A percentile compares a stretch with the other conserved stretches of the same genome.
Conservation (phyloP, 2,797 vertebrate genomes). For the Balearica regulorum region DNA sequence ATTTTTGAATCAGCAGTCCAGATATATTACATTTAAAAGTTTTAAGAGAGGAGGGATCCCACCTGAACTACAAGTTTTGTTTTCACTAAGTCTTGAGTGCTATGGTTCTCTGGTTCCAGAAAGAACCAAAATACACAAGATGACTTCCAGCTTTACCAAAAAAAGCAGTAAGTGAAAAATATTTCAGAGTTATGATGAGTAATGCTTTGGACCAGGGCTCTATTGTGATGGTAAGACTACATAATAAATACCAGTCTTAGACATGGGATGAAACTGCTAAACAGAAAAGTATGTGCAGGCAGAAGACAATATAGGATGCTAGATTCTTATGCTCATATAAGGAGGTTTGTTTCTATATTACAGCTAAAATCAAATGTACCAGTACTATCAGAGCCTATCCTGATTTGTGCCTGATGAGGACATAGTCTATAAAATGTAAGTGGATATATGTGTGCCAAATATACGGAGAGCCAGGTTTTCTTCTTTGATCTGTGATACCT, state of each 20-base stretch:
- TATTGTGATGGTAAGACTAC: background rate
- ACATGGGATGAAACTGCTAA: background rate
- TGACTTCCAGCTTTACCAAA: background rate
- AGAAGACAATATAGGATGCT: background rate
- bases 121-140: background rate
- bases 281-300: background rate
- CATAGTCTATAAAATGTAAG: background rate
- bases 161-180: background rate
- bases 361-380: background rate
- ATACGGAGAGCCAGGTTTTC: fast-evolving
- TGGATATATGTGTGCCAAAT: background rate
- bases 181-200: background rate
- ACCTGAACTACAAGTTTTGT: background rate
- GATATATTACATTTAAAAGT: background rate
- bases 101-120: background rate
- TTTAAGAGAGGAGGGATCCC: background rate
- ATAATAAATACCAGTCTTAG: background rate
- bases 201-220: background rate
- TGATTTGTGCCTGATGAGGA: background rate
- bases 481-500: background rate
- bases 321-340: background rate
- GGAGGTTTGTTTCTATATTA: background rate
- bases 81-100: background rate
- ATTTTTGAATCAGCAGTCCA: background rate
- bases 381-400: background rate